Evolutionary conservation across 2,113 vertebrate genomes (phyloP).

Genomic region (Cochlearius cochlearius): DNA sequence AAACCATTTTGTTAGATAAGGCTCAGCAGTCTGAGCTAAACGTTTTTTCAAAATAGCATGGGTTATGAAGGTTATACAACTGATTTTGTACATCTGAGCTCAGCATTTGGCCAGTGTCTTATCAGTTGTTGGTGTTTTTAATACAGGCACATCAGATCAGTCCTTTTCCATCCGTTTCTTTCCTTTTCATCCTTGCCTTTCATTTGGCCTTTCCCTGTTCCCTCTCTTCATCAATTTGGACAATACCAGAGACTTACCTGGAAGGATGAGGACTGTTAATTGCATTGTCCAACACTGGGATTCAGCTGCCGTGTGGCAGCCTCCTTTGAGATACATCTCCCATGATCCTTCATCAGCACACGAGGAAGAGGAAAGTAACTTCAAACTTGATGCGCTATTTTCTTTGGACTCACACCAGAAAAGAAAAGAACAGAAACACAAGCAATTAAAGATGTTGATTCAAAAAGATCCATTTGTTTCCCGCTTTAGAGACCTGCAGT

Average conservation of each 20-base stretch:
- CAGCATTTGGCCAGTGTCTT: not conserved
- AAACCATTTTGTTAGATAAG: conserved; percentile 33
- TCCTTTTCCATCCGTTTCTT: not conserved
- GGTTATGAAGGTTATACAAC: not conserved
- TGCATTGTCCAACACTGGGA: not conserved
- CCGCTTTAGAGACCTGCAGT: not conserved
- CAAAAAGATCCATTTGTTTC: conserved; percentile 21
- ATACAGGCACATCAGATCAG: not conserved
- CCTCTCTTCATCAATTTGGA: not conserved
- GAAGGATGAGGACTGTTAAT: not conserved
- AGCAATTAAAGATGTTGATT: conserved; percentile 45
- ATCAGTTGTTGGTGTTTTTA: not conserved
- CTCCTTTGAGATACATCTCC: not conserved
- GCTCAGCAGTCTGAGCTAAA: not conserved
- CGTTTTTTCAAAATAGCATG: not conserved
- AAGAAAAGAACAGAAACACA: not conserved
- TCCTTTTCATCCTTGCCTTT: not conserved
- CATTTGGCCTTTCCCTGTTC: not conserved
- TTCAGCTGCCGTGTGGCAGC: not conserved
- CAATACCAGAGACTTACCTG: not conserved
- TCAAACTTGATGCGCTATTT: not conserved
- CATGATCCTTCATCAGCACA: not conserved
- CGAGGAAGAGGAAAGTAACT: not conserved
- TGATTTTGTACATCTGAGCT: not conserved
- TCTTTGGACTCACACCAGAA: not conserved